These are phyloP conservation scores for Eremophila alpestris DNA, from an alignment of 2,797 vertebrate genomes.

Conservation along the genomic window DNA sequence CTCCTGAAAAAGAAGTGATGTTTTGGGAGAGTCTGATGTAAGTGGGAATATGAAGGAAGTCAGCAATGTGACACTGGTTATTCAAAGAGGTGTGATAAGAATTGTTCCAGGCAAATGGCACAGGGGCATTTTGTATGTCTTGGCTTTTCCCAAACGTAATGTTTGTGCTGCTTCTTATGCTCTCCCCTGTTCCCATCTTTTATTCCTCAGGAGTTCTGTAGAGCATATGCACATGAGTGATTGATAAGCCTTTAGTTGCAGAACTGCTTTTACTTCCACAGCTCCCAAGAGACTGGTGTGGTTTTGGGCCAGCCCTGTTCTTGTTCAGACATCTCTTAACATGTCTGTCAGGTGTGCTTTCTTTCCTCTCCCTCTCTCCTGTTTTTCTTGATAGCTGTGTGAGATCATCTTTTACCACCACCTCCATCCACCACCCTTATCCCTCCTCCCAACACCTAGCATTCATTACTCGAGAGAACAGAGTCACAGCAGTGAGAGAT, in stretches of 20 bases:
- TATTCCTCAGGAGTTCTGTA: neutral
- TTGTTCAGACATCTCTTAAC: conserved; percentile 58
- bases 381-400: conserved; percentile 52
- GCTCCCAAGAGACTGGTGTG: conserved; percentile 2
- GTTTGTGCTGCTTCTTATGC: neutral
- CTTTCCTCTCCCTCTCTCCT: conserved; percentile 36
- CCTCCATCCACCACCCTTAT: neutral
- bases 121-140: neutral
- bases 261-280: conserved; percentile 42
- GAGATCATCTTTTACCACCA: conserved; percentile 49
- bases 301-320: conserved; percentile 48
- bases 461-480: neutral
- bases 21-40: neutral
- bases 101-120: neutral
- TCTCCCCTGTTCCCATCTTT: neutral
- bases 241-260: conserved; percentile 42
- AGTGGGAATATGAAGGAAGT: neutral
- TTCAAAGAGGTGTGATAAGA: neutral
- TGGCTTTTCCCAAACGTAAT: neutral
- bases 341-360: conserved; percentile 48
- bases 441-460: neutral
- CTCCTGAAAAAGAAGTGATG: neutral
- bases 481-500: neutral
- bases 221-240: neutral
- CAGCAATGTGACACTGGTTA: neutral